These are phyloP conservation scores for Lepidocyrtoides sp. DNA, from an alignment of 2,888 invertebrate genomes.

Conservation along the genomic window DNA sequence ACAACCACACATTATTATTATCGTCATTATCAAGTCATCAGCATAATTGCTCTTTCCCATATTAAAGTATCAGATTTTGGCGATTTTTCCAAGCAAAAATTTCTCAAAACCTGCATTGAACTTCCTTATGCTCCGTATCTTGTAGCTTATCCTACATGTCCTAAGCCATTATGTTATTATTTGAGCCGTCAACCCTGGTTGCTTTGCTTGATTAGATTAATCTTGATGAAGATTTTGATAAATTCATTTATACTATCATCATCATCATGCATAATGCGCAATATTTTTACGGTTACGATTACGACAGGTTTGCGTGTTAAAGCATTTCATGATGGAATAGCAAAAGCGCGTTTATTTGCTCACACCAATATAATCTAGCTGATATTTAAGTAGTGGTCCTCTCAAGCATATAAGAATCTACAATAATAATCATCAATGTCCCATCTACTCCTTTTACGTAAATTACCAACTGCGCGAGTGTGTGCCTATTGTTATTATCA, in stretches of 20 bases:
- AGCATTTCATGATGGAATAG: conserved; percentile 15
- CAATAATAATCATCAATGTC: background rate
- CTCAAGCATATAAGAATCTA: background rate
- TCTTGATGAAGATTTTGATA: conserved; percentile 41
- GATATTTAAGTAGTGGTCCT: conserved; percentile 47
- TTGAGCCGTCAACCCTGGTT: background rate
- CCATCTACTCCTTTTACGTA: conserved; percentile 20
- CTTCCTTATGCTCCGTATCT: conserved; percentile 22
- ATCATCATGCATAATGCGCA: too few species aligned
- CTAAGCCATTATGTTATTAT: background rate
- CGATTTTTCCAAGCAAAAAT: conserved; percentile 47
- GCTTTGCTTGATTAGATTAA: conserved; percentile 64
- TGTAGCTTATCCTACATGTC: background rate
- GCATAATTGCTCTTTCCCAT: conserved; percentile 46
- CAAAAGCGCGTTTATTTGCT: conserved; percentile 35
- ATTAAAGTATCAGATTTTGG: conserved; percentile 39
- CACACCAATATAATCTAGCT: conserved; percentile 58
- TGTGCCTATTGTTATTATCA: too few species aligned
- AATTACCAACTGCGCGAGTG: conserved; percentile 19
- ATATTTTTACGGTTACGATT: conserved; percentile 37
- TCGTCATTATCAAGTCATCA: conserved; percentile 62
- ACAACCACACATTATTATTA: conserved; percentile 48
- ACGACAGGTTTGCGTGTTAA: conserved; percentile 50
- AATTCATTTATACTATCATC: conserved; percentile 10
- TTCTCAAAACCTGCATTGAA: background rate